These are phyloP conservation scores for Oscheius sp. DNA, from an alignment of 2,888 invertebrate species.

Conservation along the genomic window DNA sequence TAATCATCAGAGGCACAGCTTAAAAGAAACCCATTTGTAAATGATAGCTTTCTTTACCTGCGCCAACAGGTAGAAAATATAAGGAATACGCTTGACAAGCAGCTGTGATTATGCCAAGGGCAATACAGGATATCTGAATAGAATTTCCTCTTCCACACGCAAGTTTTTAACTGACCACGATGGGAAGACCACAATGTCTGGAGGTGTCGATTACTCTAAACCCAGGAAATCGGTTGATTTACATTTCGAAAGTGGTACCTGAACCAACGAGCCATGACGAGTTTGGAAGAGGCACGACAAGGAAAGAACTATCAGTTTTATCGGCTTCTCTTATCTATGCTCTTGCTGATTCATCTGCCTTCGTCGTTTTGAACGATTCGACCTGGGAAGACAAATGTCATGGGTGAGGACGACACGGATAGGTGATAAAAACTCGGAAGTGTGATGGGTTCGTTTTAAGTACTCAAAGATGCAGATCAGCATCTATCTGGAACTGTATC, in stretches of 20 bases:
- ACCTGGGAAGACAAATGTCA: not conserved
- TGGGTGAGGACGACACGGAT: not conserved
- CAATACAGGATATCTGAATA: slow-evolving; percentile 3
- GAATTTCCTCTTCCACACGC: too few relatives aligned
- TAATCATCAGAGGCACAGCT: slow-evolving; percentile 29
- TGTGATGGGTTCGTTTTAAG: too few relatives aligned
- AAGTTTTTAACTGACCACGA: not conserved
- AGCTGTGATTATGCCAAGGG: not conserved
- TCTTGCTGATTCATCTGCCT: slow-evolving; percentile 7
- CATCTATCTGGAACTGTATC: too few relatives aligned
- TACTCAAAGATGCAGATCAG: too few relatives aligned
- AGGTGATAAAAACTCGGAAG: not conserved
- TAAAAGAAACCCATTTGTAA: too few relatives aligned
- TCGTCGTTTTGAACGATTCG: slow-evolving; percentile 2
- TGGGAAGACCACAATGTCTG: slow-evolving; percentile 20
- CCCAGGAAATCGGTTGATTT: not conserved
- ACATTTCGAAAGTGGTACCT: not conserved
- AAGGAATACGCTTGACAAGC: not conserved
- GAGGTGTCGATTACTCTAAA: slow-evolving; percentile 4
- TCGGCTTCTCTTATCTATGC: slow-evolving; percentile 16
- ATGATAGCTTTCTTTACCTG: not conserved
- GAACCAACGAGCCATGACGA: slow-evolving; percentile 24
- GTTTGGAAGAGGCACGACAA: not conserved
- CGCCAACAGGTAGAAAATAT: slow-evolving; percentile 14
- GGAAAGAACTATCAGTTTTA: slow-evolving; percentile 16